Percentiles rank a stretch among this genome's conserved stretches.
phyloP scores from a whole-genome alignment of 2,888 invertebrate genomes.

The Anthophora plumipes region DNA sequence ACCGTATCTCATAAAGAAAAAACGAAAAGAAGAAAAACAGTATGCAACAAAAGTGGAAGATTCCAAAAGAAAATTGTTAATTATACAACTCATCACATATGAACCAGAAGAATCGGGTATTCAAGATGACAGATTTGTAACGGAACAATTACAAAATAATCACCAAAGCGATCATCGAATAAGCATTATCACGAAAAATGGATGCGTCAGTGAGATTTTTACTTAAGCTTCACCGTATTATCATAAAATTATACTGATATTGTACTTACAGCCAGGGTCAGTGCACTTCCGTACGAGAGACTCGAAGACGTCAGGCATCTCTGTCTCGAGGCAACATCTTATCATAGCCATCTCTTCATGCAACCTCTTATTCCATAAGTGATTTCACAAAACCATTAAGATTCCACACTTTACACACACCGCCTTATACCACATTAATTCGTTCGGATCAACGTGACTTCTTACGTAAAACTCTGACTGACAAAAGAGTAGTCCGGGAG shows the following conservation, averaged over 20 bases:
- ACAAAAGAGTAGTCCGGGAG: not conserved
- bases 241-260: not conserved
- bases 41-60: not conserved
- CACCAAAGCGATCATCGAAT: too few species aligned
- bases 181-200: too few species aligned
- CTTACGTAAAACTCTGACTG: not conserved
- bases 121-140: too few species aligned
- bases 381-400: not conserved
- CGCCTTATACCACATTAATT: not conserved
- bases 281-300: slow-evolving; percentile 92
- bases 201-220: too few species aligned
- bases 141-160: too few species aligned
- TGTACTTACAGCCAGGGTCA: slow-evolving; percentile 92
- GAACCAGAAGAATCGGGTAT: too few species aligned
- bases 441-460: too few species aligned
- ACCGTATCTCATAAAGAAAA: not conserved
- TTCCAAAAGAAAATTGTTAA: too few species aligned
- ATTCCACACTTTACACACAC: too few species aligned
- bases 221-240: too few species aligned
- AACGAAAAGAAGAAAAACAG: not conserved
- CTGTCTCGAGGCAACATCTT: slow-evolving; percentile 92
- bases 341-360: slow-evolving; percentile 87
- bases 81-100: too few species aligned
- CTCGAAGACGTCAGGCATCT: slow-evolving; percentile 91
- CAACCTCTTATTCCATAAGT: slow-evolving; percentile 11